These are phyloP conservation scores for Willisornis vidua DNA, from an alignment of 2,113 vertebrate genomes.

Conservation along the genomic window DNA sequence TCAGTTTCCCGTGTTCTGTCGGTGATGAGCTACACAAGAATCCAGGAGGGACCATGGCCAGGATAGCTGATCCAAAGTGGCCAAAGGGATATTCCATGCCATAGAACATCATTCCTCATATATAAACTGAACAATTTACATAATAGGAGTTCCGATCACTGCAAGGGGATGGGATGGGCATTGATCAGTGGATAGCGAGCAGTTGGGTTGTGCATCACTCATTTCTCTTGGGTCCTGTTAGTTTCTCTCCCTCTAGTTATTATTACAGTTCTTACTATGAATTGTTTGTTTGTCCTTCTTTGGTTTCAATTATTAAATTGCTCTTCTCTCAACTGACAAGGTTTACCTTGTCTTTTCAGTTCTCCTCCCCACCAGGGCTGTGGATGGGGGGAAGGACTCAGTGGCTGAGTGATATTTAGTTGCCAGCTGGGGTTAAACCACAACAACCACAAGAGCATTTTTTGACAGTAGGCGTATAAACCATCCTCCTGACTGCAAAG, in stretches of 20 bases:
- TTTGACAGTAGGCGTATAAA: neutral
- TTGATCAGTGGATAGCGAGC: neutral
- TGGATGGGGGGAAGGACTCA: neutral
- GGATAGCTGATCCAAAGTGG: neutral
- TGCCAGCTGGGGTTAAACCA: neutral
- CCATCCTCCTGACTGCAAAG: neutral
- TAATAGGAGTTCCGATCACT: neutral
- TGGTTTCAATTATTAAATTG: neutral
- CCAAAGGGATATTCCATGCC: neutral
- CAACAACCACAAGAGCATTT: neutral
- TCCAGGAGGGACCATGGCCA: neutral
- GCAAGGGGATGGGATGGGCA: fast-evolving
- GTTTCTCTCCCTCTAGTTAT: neutral
- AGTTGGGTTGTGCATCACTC: neutral
- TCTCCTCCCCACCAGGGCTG: neutral
- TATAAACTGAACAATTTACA: neutral
- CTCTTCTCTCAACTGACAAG: neutral
- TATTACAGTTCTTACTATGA: neutral
- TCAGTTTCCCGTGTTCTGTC: neutral
- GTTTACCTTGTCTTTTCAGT: neutral
- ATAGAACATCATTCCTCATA: neutral
- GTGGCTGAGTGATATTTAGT: neutral
- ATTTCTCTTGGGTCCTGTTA: neutral
- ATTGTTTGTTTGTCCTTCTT: neutral
- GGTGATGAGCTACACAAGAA: neutral